Conservation (phyloP, 1,140 invertebrate species). For the Drosophila pandora region DNA sequence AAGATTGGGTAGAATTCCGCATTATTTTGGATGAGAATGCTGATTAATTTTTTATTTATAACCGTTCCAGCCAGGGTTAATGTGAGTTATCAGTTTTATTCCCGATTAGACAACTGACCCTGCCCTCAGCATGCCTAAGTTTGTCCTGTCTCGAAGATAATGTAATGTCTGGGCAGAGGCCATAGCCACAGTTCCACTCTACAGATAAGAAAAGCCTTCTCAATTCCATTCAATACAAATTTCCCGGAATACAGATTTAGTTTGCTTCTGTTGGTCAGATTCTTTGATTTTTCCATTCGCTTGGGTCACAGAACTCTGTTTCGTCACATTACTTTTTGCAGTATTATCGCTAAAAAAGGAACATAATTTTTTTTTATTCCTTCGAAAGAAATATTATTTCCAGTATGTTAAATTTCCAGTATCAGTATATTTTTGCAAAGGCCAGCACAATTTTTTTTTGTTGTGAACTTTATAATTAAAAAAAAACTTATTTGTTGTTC, state of each 20-base stretch:
- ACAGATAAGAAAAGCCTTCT: not conserved
- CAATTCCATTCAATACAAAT: not conserved
- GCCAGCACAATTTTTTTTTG: too few relatives aligned
- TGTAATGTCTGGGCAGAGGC: not conserved
- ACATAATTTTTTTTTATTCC: too few relatives aligned
- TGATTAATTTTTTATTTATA: conserved; percentile 1
- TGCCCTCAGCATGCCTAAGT: not conserved
- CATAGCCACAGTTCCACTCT: not conserved
- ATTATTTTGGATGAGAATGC: not conserved
- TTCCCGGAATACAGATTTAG: not conserved
- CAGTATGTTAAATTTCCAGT: not conserved
- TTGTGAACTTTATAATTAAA: too few relatives aligned
- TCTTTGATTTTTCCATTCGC: too few relatives aligned
- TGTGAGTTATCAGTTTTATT: not conserved
- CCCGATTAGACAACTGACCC: not conserved
- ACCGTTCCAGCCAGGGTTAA: not conserved
- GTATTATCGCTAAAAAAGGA: too few relatives aligned
- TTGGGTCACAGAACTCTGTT: not conserved
- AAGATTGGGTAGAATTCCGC: not conserved
- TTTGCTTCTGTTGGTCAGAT: not conserved
- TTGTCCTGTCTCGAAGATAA: not conserved
- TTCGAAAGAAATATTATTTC: too few relatives aligned
- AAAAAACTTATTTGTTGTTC: too few relatives aligned
- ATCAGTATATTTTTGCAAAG: too few relatives aligned
- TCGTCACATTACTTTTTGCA: too few relatives aligned